Conservation (phyloP, 1,140 invertebrate genomes). For the Babylonia areolata region DNA sequence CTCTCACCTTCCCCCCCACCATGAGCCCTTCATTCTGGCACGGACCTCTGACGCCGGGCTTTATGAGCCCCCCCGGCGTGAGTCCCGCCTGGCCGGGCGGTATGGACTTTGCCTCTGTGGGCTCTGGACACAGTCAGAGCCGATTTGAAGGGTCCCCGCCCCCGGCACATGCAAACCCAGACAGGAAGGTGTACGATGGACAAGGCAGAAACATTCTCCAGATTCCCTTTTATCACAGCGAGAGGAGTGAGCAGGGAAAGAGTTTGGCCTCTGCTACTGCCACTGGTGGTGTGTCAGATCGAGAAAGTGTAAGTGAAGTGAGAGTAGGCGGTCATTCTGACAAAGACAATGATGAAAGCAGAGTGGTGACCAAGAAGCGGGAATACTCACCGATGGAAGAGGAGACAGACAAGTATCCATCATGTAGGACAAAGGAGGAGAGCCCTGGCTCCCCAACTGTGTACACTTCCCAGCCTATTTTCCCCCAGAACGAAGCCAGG, state of each 20-base stretch:
- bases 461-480: neutral
- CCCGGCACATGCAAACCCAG: no score
- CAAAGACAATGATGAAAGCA: no score
- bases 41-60: neutral
- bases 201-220: neutral
- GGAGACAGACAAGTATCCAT: no score
- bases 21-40: neutral
- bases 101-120: neutral
- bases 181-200: neutral
- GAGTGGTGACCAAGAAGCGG: no score
- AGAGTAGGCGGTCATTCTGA: no score
- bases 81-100: neutral
- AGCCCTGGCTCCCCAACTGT: neutral
- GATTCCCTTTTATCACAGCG: neutral
- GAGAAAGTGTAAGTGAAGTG: neutral
- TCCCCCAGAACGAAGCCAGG: neutral
- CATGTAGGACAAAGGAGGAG: neutral
- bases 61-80: neutral
- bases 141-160: neutral
- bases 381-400: no score
- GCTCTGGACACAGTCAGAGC: neutral
- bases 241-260: neutral
- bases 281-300: neutral
- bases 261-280: neutral
- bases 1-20: neutral